Evolutionary conservation across 2,797 vertebrate species (phyloP).

Genomic region (Cyclopterus lumpus): DNA sequence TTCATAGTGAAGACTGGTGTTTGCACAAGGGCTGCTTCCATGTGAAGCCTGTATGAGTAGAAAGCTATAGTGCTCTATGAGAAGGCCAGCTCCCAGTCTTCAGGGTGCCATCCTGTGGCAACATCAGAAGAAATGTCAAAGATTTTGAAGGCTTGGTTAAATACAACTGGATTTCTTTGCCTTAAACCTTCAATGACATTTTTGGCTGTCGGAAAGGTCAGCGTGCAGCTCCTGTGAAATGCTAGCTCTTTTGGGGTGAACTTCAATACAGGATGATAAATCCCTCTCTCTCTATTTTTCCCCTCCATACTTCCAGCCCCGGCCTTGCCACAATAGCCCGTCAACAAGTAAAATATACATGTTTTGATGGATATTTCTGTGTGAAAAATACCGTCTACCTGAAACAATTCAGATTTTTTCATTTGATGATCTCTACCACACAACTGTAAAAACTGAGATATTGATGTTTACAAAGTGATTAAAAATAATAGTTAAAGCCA

Average conservation of each 20-base stretch:
- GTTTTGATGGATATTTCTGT: conserved; percentile 46
- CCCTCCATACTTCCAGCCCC: conserved; percentile 44
- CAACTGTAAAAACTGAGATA: not conserved
- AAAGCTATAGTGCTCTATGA: conserved; percentile 63
- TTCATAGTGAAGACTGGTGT: conserved; percentile 63
- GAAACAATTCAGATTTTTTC: conserved; percentile 21
- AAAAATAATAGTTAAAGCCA: not conserved
- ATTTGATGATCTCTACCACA: not conserved
- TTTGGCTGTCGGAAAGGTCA: conserved; percentile 85
- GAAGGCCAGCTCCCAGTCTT: conserved; percentile 79
- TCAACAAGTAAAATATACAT: conserved; percentile 67
- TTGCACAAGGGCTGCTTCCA: conserved; percentile 62
- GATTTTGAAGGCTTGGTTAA: conserved; percentile 85
- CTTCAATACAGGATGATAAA: conserved; percentile 82
- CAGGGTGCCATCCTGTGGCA: conserved; percentile 82
- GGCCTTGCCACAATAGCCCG: conserved; percentile 63
- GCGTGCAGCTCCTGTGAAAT: conserved; percentile 78
- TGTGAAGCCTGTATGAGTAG: conserved; percentile 62
- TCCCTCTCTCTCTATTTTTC: conserved; percentile 66
- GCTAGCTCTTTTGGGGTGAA: conserved; percentile 81
- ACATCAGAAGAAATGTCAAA: conserved; percentile 87
- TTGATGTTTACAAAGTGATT: conserved; percentile 8
- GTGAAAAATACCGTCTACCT: conserved; percentile 27
- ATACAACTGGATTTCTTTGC: conserved; percentile 84
- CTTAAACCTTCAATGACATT: conserved; percentile 85